Conservation (phyloP, 2,888 invertebrate genomes). For the Allygus modestus region DNA sequence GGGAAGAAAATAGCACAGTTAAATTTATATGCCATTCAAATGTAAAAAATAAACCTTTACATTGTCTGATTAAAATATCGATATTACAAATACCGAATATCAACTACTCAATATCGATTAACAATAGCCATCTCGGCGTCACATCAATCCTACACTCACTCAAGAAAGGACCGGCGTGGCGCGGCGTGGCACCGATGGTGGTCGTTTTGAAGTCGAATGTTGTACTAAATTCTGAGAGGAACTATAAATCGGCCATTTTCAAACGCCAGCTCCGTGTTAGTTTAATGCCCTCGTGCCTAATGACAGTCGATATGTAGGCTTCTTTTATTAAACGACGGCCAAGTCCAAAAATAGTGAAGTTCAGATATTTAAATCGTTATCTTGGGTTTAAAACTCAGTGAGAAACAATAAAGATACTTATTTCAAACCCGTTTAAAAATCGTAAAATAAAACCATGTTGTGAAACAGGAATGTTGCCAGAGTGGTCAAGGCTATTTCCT, state of each 20-base stretch:
- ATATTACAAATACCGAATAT: too few species aligned
- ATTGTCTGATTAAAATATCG: too few species aligned
- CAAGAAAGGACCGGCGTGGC: too few species aligned
- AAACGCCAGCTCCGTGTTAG: not conserved
- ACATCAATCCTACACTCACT: too few species aligned
- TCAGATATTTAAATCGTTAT: not conserved
- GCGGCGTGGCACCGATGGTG: not conserved
- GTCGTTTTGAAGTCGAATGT: not conserved
- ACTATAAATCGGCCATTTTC: not conserved
- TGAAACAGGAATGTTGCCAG: not conserved
- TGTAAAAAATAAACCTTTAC: too few species aligned
- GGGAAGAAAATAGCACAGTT: too few species aligned
- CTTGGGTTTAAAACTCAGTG: not conserved
- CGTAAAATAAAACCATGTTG: not conserved
- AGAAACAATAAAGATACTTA: not conserved
- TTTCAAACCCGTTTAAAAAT: not conserved
- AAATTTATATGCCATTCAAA: too few species aligned
- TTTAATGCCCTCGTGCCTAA: not conserved
- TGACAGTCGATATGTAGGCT: not conserved
- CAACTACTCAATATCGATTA: too few species aligned
- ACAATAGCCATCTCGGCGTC: too few species aligned
- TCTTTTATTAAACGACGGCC: not conserved
- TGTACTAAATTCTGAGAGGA: not conserved
- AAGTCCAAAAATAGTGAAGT: not conserved
- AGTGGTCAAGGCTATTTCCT: not conserved